phyloP scores from a whole-genome alignment of 2,797 vertebrate species.

The Coreius guichenoti region DNA sequence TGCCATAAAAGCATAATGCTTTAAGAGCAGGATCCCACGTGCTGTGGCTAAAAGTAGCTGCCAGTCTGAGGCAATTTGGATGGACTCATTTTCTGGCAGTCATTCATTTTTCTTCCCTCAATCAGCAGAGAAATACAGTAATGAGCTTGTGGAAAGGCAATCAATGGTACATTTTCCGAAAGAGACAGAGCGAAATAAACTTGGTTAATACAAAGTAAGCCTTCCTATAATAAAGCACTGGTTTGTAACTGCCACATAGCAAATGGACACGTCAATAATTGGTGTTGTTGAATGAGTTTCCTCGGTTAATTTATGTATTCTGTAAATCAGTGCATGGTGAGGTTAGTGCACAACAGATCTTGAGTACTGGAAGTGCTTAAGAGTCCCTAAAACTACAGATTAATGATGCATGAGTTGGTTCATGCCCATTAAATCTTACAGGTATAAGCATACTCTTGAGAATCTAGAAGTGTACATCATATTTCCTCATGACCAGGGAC shows the following conservation, averaged over 20 bases:
- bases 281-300: background rate
- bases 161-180: slow-evolving; percentile 25
- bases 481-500: background rate
- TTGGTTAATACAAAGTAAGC: slow-evolving; percentile 50
- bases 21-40: slow-evolving; percentile 13
- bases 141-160: slow-evolving; percentile 35
- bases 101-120: slow-evolving; percentile 25
- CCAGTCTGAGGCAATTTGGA: background rate
- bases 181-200: slow-evolving; percentile 22
- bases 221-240: slow-evolving; percentile 21
- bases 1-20: slow-evolving; percentile 10
- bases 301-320: slow-evolving; percentile 19
- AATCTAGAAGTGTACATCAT: background rate
- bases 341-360: background rate
- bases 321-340: background rate
- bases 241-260: slow-evolving; percentile 46
- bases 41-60: slow-evolving; percentile 14
- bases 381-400: slow-evolving; percentile 14
- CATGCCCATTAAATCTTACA: background rate
- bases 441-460: background rate
- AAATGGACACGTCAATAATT: slow-evolving; percentile 21
- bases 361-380: slow-evolving; percentile 2
- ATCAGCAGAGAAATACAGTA: slow-evolving; percentile 42
- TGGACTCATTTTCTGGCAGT: slow-evolving; percentile 8
- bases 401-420: slow-evolving; percentile 1